Evolutionary conservation across 2,888 invertebrate species (phyloP).

Genomic region (Platerodrilus igneus): DNA sequence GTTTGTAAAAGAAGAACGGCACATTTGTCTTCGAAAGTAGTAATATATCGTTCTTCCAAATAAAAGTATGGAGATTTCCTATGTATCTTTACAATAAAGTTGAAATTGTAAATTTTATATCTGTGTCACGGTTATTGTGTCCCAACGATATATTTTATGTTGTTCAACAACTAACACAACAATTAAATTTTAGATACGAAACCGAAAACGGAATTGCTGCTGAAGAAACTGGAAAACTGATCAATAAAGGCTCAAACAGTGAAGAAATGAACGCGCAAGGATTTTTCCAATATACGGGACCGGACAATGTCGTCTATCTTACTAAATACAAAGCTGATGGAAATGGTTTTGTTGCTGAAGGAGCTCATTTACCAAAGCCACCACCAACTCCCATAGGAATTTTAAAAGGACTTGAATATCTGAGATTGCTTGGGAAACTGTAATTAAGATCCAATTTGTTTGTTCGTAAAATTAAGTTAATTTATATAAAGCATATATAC

Average conservation of each 20-base stretch:
- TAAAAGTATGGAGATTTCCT: too few species aligned
- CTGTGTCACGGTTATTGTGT: too few species aligned
- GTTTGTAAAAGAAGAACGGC: too few species aligned
- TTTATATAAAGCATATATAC: too few species aligned
- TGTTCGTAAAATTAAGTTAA: too few species aligned
- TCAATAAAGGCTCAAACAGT: slow-evolving; percentile 51
- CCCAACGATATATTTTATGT: too few species aligned
- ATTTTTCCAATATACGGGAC: slow-evolving; percentile 64
- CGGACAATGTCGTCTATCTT: slow-evolving; percentile 55
- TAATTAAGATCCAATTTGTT: too few species aligned
- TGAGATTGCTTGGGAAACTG: slow-evolving; percentile 22
- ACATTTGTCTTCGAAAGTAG: too few species aligned
- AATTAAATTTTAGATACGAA: slow-evolving; percentile 46
- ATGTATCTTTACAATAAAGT: too few species aligned
- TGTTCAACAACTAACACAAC: too few species aligned
- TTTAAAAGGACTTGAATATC: slow-evolving; percentile 31
- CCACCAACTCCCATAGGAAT: slow-evolving; percentile 42
- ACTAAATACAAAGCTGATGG: slow-evolving; percentile 60
- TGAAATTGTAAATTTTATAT: too few species aligned
- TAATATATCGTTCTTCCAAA: too few species aligned
- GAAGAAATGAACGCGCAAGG: slow-evolving; percentile 61
- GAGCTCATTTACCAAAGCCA: slow-evolving; percentile 51
- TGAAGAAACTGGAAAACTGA: slow-evolving; percentile 55
- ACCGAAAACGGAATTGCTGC: slow-evolving; percentile 55
- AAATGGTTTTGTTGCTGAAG: slow-evolving; percentile 54